Base-by-base conservation (phyloP, 2,888 invertebrate genomes). In the Pyrochroa serraticornis region DNA sequence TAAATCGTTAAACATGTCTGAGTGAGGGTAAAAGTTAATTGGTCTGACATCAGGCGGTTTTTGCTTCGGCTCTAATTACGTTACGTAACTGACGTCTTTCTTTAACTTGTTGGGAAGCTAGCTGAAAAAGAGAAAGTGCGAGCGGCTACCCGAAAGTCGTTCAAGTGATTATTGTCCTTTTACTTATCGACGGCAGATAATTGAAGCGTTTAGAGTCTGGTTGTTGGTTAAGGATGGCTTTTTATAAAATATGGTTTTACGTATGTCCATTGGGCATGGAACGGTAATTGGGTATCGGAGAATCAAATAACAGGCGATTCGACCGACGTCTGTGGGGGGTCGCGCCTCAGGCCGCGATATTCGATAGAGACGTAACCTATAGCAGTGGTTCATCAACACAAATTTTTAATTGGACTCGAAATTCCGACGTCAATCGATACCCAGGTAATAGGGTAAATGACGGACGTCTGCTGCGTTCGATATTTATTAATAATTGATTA, bases 1-100 rank as follows among this genome's bases (percentile, higher is more conserved):
- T 65, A 65, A 65, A 65, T 65, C 59, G 58, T 62, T 60, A 44
- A 59, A 58, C 34, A 36, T 58, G 57, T 50, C 50, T 48, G 57
- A 22, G 33, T 58, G 45, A 48, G 58, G 58, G 57, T 43, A 48
- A 39, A 53, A 62, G 31, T 62, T 62, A 64, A 64, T 64, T 62
- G 62, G 55, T 31, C 49, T 42, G 45, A 60, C 44, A 49, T 54
- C 52, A 39, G 39, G 46, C 45, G 56, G 38, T 56, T 44, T 50
- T 47, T 38, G 9, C 22, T 33, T 34, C 34, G 50, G 34, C 32
- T 44, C 45, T 30, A 46, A 50, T 49, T 56, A 50, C 32, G 39
- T 30, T 30, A 30, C 42, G 33, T 43, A 50, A 22, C 14, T 38
- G 49, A 52, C 42, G 44, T 58, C 58, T 53, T 43, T 58, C 38